Conservation (phyloP, 2,797 vertebrate genomes). For the Ctenopoma multispine region DNA sequence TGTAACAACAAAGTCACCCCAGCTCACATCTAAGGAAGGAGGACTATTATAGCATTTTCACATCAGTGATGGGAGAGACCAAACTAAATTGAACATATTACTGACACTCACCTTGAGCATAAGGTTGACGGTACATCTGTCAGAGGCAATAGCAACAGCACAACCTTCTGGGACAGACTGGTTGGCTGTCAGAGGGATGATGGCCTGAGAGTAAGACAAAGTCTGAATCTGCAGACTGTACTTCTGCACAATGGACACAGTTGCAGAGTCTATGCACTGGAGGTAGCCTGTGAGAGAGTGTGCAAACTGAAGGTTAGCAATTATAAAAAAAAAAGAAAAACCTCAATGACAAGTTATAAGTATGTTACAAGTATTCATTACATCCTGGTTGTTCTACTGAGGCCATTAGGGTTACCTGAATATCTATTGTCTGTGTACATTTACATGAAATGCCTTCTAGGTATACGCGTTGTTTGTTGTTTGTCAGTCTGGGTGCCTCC, state of each 20-base stretch:
- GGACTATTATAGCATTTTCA: neutral
- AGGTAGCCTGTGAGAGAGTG: slow-evolving; percentile 84
- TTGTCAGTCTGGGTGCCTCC: too few species aligned
- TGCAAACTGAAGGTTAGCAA: slow-evolving; percentile 7
- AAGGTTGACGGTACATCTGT: slow-evolving; percentile 91
- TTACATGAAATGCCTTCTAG: too few species aligned
- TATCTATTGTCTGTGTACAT: too few species aligned
- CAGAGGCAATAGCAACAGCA: slow-evolving; percentile 91
- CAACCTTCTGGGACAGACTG: slow-evolving; percentile 86
- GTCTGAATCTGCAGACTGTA: slow-evolving; percentile 88
- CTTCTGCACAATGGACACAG: slow-evolving; percentile 76
- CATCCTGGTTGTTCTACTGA: neutral
- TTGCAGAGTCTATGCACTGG: slow-evolving; percentile 86
- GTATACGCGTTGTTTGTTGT: too few species aligned
- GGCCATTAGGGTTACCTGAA: neutral
- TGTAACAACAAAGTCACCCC: slow-evolving; percentile 3
- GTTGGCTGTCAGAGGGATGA: slow-evolving; percentile 81
- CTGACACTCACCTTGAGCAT: slow-evolving; percentile 87
- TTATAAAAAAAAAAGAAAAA: too few species aligned
- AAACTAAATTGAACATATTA: slow-evolving; percentile 16
- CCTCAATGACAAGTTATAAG: too few species aligned
- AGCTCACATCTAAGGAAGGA: neutral
- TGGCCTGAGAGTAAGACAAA: slow-evolving; percentile 86
- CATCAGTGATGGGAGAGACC: neutral
- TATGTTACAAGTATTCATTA: too few species aligned